A percentile compares a stretch with the other conserved stretches of the same genome.
Conservation (phyloP, 2,888 invertebrate species). For the Cataglyphis cursor region DNA sequence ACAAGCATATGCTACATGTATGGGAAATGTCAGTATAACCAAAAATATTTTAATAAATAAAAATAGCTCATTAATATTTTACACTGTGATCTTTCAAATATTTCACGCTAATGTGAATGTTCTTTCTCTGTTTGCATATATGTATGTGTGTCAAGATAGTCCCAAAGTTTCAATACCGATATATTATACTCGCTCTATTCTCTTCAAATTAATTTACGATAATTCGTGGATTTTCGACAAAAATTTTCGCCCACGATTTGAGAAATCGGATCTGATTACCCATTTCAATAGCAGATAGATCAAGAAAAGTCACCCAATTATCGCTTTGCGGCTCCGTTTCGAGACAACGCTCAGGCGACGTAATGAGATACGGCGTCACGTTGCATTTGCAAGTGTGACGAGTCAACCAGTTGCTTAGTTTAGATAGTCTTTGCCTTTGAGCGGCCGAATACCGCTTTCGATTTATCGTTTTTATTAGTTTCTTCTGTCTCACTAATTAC, state of each 20-base stretch:
- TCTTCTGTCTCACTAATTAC: conserved; percentile 42
- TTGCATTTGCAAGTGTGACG: conserved; percentile 58
- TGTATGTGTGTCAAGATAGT: not conserved
- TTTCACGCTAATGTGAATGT: not conserved
- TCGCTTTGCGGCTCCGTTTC: conserved; percentile 63
- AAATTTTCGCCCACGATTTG: conserved; percentile 12
- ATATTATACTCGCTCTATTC: not conserved
- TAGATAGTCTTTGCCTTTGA: conserved; percentile 36
- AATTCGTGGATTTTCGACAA: conserved; percentile 27
- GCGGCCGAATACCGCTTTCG: conserved; percentile 32
- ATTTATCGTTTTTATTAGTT: conserved; percentile 49
- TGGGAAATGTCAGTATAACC: not conserved
- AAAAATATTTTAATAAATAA: conserved; percentile 12
- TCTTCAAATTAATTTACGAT: not conserved
- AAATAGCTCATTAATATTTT: not conserved
- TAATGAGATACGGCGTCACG: conserved; percentile 55
- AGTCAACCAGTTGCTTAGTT: conserved; percentile 43
- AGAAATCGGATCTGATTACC: conserved; percentile 56
- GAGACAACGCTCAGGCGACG: conserved; percentile 36
- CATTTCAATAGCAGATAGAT: conserved; percentile 39
- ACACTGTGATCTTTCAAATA: not conserved
- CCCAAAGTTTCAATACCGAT: not conserved
- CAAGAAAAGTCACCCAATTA: conserved; percentile 49
- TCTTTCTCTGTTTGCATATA: not conserved
- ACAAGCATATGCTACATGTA: not conserved